Evolutionary conservation across 2,797 vertebrate genomes (phyloP).

Genomic region (Otus scops): DNA sequence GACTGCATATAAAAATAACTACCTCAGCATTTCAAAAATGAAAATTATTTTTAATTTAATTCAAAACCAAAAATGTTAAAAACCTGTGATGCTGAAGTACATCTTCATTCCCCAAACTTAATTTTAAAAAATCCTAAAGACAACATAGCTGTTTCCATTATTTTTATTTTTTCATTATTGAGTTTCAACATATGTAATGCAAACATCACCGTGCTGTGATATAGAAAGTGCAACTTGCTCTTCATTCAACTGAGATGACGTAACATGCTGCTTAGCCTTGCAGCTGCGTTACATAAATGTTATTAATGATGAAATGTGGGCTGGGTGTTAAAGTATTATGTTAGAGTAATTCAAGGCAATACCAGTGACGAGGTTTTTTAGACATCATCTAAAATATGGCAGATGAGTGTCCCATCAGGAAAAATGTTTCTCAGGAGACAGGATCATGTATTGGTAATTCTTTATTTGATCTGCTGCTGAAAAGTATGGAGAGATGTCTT

Average conservation of each 20-base stretch:
- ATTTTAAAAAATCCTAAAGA: background rate
- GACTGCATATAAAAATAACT: background rate
- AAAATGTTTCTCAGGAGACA: background rate
- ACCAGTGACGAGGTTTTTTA: background rate
- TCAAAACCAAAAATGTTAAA: background rate
- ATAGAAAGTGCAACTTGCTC: background rate
- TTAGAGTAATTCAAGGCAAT: background rate
- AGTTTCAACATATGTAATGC: background rate
- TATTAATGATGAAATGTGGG: background rate
- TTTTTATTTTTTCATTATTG: background rate
- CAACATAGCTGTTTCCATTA: background rate
- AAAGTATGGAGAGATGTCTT: background rate
- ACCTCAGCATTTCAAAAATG: background rate
- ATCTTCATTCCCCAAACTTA: background rate
- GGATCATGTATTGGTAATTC: background rate
- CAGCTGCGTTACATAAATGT: background rate
- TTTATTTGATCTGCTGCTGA: background rate
- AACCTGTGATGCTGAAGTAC: fast-evolving
- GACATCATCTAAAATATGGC: background rate
- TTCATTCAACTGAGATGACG: background rate
- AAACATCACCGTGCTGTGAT: background rate
- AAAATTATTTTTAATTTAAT: background rate
- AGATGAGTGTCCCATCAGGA: background rate
- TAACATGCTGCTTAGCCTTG: background rate
- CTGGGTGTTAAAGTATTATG: background rate